Evolutionary conservation across 2,888 invertebrate genomes (phyloP).

Genomic region (Drosophila koepferae): DNA sequence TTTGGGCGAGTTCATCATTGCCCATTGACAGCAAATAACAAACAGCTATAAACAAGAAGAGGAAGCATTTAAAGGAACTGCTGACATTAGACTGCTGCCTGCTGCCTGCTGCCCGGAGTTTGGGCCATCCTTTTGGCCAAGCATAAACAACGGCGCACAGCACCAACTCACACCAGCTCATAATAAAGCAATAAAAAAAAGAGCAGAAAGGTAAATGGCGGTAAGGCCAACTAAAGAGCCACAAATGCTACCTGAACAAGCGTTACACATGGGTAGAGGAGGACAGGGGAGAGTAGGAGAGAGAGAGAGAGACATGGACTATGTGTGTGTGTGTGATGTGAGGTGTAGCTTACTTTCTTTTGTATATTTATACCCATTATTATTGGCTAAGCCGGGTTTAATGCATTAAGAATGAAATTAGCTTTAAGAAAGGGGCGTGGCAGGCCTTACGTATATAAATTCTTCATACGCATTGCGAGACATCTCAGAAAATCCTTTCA

Average conservation of each 20-base stretch:
- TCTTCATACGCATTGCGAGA: too few species aligned
- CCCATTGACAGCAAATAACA: conserved; percentile 28
- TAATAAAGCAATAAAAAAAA: conserved; percentile 78
- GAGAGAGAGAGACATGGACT: neutral
- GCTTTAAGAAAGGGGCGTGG: conserved; percentile 2
- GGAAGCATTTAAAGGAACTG: conserved; percentile 3
- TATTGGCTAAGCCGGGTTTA: neutral
- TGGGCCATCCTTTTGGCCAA: conserved; percentile 21
- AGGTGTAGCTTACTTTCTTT: neutral
- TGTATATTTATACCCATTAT: neutral
- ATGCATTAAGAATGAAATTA: neutral
- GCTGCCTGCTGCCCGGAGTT: neutral
- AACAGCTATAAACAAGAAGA: conserved; percentile 24
- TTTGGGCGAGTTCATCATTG: conserved; percentile 20
- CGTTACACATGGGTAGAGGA: neutral
- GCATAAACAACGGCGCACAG: conserved; percentile 37
- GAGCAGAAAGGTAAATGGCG: conserved; percentile 54
- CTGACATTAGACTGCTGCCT: conserved; percentile 11
- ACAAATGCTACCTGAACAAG: conserved; percentile 54
- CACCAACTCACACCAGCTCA: conserved; percentile 48
- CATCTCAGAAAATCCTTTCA: too few species aligned
- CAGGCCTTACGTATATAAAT: neutral
- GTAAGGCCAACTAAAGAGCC: conserved; percentile 62
- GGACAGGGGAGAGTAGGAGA: neutral
- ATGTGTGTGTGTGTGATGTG: neutral